These are phyloP conservation scores for Rhombomys opimus DNA, from an alignment of 2,113 vertebrate genomes.

Conservation along the genomic window DNA sequence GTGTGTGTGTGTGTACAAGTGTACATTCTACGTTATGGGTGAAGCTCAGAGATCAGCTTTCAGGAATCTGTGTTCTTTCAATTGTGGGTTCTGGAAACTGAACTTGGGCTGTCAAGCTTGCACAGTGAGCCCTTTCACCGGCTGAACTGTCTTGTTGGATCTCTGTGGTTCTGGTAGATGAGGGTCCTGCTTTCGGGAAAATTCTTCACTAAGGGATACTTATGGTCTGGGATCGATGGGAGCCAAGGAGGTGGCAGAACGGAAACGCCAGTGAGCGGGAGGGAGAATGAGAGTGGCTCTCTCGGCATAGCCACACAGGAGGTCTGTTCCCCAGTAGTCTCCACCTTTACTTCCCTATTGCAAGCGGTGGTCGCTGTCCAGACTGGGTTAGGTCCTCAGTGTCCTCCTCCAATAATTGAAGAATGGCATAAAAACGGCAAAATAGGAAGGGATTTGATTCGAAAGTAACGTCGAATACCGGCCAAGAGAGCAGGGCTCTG, in stretches of 20 bases:
- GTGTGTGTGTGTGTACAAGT: too few species aligned
- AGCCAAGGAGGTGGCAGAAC: background rate
- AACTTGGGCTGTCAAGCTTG: background rate
- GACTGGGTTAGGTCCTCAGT: background rate
- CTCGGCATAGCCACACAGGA: accelerated
- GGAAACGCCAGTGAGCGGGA: accelerated
- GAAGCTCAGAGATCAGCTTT: background rate
- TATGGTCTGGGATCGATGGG: accelerated
- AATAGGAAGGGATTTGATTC: too few species aligned
- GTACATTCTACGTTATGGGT: too few species aligned
- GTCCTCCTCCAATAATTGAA: background rate
- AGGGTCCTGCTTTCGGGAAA: too few species aligned
- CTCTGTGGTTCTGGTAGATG: background rate
- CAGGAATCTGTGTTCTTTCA: background rate
- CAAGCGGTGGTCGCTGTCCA: too few species aligned
- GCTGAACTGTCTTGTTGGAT: background rate
- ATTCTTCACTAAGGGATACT: background rate
- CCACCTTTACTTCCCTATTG: background rate
- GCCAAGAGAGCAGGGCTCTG: background rate
- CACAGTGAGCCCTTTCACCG: background rate
- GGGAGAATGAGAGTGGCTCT: accelerated
- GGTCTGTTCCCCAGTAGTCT: background rate
- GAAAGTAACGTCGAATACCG: background rate
- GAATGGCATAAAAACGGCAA: background rate
- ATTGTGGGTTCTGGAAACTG: background rate